Percentiles rank a stretch among this genome's conserved stretches.
Evolutionary conservation across 2,113 vertebrate genomes (phyloP).

Genomic region (Todiramphus saurophagus): DNA sequence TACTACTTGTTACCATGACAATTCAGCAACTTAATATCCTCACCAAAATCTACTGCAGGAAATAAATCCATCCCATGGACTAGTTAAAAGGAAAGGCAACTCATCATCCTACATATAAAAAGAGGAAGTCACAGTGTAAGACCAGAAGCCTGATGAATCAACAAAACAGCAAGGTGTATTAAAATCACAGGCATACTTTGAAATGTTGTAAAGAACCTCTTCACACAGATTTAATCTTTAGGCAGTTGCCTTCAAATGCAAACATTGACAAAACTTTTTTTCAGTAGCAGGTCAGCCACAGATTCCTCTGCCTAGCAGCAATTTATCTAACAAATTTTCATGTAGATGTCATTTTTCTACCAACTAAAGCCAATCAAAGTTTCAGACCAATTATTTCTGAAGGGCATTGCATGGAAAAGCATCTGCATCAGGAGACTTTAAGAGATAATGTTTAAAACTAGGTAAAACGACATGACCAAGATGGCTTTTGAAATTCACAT

Average conservation of each 20-base stretch:
- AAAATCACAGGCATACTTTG: neutral
- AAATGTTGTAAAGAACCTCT: neutral
- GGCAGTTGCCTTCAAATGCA: neutral
- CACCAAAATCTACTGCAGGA: neutral
- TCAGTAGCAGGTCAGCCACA: neutral
- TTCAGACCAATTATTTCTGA: neutral
- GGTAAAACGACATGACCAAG: neutral
- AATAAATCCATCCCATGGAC: neutral
- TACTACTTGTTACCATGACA: conserved; percentile 45
- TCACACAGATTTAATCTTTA: neutral
- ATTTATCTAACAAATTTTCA: neutral
- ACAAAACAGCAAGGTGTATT: neutral
- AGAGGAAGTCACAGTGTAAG: neutral
- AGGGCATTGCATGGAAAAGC: neutral
- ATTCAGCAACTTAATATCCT: conserved; percentile 4
- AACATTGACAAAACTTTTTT: neutral
- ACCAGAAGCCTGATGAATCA: neutral
- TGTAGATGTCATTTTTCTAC: neutral
- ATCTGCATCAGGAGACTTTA: neutral
- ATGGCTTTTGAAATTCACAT: neutral
- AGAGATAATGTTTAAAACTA: neutral
- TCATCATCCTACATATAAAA: neutral
- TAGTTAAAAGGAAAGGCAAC: neutral
- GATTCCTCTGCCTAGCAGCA: neutral
- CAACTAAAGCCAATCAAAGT: neutral